Percentiles rank a stretch among this genome's conserved stretches.
These are phyloP conservation scores for Acanthosepion pharaonis DNA, from an alignment of 2,888 invertebrate genomes.

Conservation along the genomic window DNA sequence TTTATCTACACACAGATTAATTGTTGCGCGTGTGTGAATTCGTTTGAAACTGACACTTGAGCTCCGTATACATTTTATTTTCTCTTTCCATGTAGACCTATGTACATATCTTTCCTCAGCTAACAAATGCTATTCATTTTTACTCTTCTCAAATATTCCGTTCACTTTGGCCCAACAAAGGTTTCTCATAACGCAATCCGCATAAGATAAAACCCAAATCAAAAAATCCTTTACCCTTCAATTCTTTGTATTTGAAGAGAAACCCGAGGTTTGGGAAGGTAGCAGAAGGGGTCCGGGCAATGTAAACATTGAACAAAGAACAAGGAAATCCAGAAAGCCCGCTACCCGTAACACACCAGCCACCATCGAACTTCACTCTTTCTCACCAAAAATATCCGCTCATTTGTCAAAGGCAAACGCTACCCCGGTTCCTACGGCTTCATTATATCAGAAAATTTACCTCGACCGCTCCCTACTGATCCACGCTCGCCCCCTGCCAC, in stretches of 20 bases:
- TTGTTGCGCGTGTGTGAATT: background rate
- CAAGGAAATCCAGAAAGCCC: background rate
- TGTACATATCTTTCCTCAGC: background rate
- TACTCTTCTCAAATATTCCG: background rate
- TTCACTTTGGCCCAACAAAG: background rate
- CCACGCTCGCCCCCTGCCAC: background rate
- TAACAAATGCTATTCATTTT: background rate
- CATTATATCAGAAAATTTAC: background rate
- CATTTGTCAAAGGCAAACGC: slow-evolving; percentile 14
- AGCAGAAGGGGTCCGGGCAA: background rate
- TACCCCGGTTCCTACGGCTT: background rate
- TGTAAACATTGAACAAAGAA: background rate
- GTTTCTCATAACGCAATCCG: background rate
- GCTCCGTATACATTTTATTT: background rate
- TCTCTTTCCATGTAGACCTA: background rate
- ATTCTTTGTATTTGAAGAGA: slow-evolving; percentile 1
- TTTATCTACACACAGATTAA: background rate
- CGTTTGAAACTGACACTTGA: background rate
- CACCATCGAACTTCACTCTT: background rate
- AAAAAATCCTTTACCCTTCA: background rate
- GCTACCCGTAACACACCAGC: background rate
- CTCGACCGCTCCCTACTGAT: background rate
- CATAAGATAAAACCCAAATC: background rate
- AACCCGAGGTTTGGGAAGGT: background rate
- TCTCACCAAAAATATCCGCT: background rate